Evolutionary conservation across 2,113 vertebrate species (phyloP).

Genomic region (Jacana jacana): DNA sequence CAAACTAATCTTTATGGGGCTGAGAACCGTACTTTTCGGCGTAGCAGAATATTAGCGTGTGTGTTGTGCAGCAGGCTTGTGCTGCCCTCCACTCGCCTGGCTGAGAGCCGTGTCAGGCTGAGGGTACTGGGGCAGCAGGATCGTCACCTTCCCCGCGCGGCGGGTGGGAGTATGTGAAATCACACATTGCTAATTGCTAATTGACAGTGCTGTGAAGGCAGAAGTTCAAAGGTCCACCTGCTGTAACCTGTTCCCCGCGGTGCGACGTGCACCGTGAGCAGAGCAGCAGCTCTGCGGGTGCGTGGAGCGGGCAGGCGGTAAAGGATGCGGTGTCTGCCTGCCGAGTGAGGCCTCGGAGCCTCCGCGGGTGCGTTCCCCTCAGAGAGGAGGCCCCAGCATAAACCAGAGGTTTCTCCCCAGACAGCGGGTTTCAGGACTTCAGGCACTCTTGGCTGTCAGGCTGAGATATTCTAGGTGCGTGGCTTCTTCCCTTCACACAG

Average conservation of each 20-base stretch:
- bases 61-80: background rate
- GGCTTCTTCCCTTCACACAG: background rate
- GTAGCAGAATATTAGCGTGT: background rate
- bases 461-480: background rate
- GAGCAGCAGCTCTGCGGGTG: background rate
- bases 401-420: background rate
- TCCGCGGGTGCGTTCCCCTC: rapidly evolving
- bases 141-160: background rate
- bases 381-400: background rate
- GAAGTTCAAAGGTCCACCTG: background rate
- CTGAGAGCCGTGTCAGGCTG: background rate
- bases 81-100: background rate
- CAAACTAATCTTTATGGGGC: background rate
- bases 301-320: background rate
- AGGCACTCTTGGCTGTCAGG: background rate
- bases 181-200: rapidly evolving
- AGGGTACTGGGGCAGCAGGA: background rate
- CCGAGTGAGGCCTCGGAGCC: rapidly evolving
- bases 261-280: rapidly evolving
- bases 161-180: background rate
- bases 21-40: background rate
- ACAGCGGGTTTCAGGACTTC: background rate
- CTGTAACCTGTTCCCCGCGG: background rate
- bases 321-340: background rate
- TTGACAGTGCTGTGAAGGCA: background rate